Conservation (phyloP, 2,888 invertebrate species). For the Apodemia zela region DNA sequence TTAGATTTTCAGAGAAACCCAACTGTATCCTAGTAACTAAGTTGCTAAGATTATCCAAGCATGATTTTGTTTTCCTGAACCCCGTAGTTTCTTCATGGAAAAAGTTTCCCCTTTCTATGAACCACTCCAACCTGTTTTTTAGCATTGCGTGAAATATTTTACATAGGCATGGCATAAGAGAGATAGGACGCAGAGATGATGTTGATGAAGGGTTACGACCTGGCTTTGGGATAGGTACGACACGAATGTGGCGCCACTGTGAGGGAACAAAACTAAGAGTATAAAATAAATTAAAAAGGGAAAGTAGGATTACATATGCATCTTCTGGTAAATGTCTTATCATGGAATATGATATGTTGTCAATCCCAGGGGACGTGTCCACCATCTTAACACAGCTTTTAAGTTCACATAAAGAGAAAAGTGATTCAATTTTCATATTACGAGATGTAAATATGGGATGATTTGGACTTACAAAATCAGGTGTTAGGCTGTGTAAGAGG, state of each 20-base stretch:
- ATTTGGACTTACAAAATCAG: conserved; percentile 19
- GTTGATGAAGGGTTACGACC: background rate
- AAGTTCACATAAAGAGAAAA: conserved; percentile 16
- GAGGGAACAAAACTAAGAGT: background rate
- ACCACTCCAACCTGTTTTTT: conserved; percentile 26
- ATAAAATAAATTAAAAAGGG: background rate
- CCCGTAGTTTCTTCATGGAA: conserved; percentile 25
- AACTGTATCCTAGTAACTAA: conserved; percentile 17
- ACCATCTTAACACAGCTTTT: conserved; percentile 18
- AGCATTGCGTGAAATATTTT: conserved; percentile 29
- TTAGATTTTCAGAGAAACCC: conserved; percentile 22
- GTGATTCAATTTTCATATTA: conserved; percentile 11
- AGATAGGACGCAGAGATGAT: conserved; percentile 17
- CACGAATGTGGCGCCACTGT: conserved; percentile 11
- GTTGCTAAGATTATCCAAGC: conserved; percentile 24
- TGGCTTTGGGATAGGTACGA: conserved; percentile 17
- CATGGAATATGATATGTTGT: conserved; percentile 22
- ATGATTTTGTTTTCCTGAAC: conserved; percentile 27
- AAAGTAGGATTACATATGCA: background rate
- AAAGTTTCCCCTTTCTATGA: conserved; percentile 20
- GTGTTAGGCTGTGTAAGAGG: conserved; percentile 18
- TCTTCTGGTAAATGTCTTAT: conserved; percentile 15
- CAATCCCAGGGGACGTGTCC: conserved; percentile 18
- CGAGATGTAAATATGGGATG: conserved; percentile 16
- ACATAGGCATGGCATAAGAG: conserved; percentile 26